Evolutionary conservation across 2,113 vertebrate genomes (phyloP).

Genomic region (Mastomys coucha): DNA sequence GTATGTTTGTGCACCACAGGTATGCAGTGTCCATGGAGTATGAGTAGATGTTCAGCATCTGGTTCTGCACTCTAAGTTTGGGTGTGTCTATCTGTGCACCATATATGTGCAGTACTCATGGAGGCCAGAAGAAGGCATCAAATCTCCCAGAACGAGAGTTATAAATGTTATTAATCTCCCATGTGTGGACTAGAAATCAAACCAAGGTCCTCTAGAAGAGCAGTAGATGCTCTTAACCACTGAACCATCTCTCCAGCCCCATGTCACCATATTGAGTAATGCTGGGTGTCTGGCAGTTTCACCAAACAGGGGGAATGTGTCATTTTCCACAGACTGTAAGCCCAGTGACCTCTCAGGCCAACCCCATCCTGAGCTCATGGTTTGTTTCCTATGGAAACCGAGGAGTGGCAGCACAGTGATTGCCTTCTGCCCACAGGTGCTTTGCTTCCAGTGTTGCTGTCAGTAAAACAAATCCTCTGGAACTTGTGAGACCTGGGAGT

Average conservation of each 20-base stretch:
- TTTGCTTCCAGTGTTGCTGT: slow-evolving; percentile 77
- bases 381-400: not conserved
- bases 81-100: not conserved
- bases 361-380: not conserved
- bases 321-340: slow-evolving; percentile 63
- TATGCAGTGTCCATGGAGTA: not conserved
- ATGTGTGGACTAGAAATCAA: not conserved
- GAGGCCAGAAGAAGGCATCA: not conserved
- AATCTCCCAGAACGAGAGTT: not conserved
- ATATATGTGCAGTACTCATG: not conserved
- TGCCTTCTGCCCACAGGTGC: not conserved
- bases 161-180: not conserved
- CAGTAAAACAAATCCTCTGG: slow-evolving; percentile 77
- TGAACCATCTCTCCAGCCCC: not conserved
- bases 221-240: not conserved
- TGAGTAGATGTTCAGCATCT: not conserved
- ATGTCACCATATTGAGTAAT: slow-evolving; percentile 44
- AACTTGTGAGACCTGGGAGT: slow-evolving; percentile 73
- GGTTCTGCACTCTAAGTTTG: not conserved
- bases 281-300: slow-evolving; percentile 66
- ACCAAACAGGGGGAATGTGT: slow-evolving; percentile 33
- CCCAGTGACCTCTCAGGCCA: not conserved
- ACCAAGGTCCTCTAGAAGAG: not conserved
- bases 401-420: not conserved
- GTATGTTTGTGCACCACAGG: not conserved